Conservation (phyloP, 2,113 vertebrate genomes). For the Hepsetus odoe region DNA sequence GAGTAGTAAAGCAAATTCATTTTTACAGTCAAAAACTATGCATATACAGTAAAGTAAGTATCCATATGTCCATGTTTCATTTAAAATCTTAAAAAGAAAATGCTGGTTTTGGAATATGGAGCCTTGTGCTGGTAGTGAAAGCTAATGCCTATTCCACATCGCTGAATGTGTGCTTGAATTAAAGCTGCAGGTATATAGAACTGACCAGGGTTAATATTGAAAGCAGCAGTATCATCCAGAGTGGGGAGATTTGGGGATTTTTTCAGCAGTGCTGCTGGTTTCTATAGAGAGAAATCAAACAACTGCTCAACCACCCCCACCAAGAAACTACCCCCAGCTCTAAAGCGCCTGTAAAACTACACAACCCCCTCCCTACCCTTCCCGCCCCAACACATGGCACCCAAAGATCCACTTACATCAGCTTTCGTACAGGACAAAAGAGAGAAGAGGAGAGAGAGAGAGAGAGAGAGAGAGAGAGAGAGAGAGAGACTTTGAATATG, state of each 20-base stretch:
- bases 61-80: no score
- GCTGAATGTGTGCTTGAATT: no score
- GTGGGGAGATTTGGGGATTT: constrained; percentile 84
- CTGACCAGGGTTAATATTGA: constrained; percentile 66
- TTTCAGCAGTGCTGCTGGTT: constrained; percentile 88
- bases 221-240: constrained; percentile 87
- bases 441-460: constrained; percentile 74
- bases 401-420: constrained; percentile 81
- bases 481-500: constrained; percentile 14
- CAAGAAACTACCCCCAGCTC: constrained; percentile 54
- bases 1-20: no score
- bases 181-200: no score
- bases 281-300: constrained; percentile 94
- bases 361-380: constrained; percentile 68
- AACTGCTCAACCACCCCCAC: constrained; percentile 75
- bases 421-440: constrained; percentile 74
- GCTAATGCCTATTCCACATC: no score
- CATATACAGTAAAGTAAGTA: no score
- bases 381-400: constrained; percentile 61
- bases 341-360: background rate
- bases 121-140: no score
- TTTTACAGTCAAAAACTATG: no score
- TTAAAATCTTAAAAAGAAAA: no score
- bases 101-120: no score
- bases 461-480: constrained; percentile 51